These are phyloP conservation scores for Xanthorhoe designata DNA, from an alignment of 2,888 invertebrate genomes.

Conservation along the genomic window DNA sequence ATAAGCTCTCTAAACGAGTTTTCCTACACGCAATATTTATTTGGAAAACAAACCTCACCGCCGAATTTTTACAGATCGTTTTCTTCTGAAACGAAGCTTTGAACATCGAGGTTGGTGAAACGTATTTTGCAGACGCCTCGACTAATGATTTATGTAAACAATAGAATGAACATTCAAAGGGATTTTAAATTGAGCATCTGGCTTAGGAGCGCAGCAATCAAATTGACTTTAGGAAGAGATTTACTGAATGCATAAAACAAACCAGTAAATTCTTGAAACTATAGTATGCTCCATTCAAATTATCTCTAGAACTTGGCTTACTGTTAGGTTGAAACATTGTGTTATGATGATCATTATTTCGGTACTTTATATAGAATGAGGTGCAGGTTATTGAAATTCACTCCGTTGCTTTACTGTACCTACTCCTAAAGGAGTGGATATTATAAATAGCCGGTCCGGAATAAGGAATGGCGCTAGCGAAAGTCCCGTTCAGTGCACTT, in stretches of 20 bases:
- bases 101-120: constrained; percentile 40
- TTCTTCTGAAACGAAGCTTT: constrained; percentile 42
- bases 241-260: constrained; percentile 14
- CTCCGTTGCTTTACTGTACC: constrained; percentile 24
- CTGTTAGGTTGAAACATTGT: no score
- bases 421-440: constrained; percentile 38
- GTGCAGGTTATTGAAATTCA: constrained; percentile 18
- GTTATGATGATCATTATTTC: no score
- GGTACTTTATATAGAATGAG: constrained; percentile 6
- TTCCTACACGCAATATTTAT: constrained; percentile 66
- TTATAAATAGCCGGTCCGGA: constrained; percentile 35
- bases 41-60: constrained; percentile 55
- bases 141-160: constrained; percentile 50
- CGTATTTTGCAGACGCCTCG: constrained; percentile 43
- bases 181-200: constrained; percentile 59
- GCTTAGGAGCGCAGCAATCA: constrained; percentile 59
- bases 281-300: no score
- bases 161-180: constrained; percentile 48
- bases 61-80: constrained; percentile 46
- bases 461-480: constrained; percentile 43
- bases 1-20: constrained; percentile 75
- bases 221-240: constrained; percentile 45
- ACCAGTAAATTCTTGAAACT: neutral
- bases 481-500: constrained; percentile 42
- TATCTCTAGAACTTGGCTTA: no score